These are phyloP conservation scores for Ceyx erithaca DNA, from an alignment of 2,797 vertebrate species.

Conservation along the genomic window DNA sequence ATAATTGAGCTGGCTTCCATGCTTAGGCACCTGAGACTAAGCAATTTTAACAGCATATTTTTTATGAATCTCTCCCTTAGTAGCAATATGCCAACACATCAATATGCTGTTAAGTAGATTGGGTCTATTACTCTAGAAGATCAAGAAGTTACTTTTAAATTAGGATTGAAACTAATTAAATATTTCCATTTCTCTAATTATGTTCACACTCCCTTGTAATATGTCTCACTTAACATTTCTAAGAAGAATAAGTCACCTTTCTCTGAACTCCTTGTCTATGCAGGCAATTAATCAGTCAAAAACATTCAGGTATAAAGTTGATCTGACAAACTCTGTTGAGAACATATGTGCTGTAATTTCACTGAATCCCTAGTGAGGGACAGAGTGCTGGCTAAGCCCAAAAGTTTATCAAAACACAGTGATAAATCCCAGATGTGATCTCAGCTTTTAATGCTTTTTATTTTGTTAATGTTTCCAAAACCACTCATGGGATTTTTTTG, in stretches of 20 bases:
- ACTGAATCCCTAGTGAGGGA: not conserved
- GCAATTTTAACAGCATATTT: not conserved
- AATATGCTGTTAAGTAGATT: not conserved
- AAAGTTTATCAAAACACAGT: slow-evolving; percentile 54
- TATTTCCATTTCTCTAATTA: not conserved
- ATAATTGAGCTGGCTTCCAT: not conserved
- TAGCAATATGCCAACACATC: not conserved
- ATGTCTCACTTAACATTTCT: not conserved
- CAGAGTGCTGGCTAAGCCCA: not conserved
- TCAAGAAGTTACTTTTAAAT: not conserved
- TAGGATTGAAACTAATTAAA: not conserved
- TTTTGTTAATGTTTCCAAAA: slow-evolving; percentile 43
- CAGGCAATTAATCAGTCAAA: not conserved
- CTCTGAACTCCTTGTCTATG: slow-evolving; percentile 22
- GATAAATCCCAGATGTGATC: slow-evolving; percentile 41
- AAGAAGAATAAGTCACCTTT: slow-evolving; percentile 11
- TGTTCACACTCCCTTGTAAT: not conserved
- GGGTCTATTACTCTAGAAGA: not conserved
- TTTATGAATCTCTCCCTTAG: not conserved
- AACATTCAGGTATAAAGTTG: not conserved
- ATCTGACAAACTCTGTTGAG: not conserved
- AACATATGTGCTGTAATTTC: not conserved
- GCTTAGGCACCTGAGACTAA: not conserved
- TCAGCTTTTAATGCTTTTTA: slow-evolving; percentile 19
- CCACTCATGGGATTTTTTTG: not conserved